Conservation (phyloP, 2,888 invertebrate genomes). For the Hydroisotoma schaefferi region DNA sequence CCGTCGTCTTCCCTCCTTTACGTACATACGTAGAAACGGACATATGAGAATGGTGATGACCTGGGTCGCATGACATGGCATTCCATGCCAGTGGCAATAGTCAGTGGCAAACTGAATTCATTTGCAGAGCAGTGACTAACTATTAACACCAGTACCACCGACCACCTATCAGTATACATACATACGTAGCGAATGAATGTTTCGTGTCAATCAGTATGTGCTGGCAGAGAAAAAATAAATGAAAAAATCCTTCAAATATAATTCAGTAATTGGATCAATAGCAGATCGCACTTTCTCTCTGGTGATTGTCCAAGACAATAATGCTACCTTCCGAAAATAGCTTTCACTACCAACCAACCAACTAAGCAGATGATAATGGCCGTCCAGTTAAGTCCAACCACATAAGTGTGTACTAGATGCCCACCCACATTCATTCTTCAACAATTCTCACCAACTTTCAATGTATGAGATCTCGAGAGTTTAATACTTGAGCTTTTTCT, state of each 20-base stretch:
- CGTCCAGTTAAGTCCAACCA: no score
- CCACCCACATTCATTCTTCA: not conserved
- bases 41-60: no score
- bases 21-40: no score
- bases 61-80: not conserved
- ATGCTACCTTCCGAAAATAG: conserved; percentile 2
- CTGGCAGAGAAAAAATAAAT: not conserved
- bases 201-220: no score
- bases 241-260: conserved; percentile 15
- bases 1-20: not conserved
- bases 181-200: no score
- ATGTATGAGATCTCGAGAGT: not conserved
- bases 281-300: conserved; percentile 8
- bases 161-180: no score
- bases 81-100: no score
- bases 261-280: conserved; percentile 45
- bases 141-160: no score
- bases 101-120: no score
- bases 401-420: no score
- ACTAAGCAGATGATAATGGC: no score
- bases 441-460: not conserved
- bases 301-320: conserved; percentile 9
- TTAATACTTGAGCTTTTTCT: conserved; percentile 9
- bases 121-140: no score
- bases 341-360: not conserved